Evolutionary conservation across 2,113 vertebrate species (phyloP).

Genomic region (Litocranius walleri): DNA sequence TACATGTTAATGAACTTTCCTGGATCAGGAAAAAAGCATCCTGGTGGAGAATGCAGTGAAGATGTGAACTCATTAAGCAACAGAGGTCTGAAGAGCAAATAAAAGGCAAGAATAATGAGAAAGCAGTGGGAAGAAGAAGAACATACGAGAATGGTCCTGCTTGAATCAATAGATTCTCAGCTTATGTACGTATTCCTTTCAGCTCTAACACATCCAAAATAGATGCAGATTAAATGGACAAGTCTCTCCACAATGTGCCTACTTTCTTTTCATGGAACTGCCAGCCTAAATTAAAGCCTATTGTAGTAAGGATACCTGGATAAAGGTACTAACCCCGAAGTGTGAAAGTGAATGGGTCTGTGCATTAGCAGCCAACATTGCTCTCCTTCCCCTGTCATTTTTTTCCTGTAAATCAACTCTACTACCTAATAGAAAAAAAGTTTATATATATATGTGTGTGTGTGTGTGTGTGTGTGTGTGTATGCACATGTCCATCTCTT

Average conservation of each 20-base stretch:
- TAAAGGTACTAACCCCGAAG: not conserved
- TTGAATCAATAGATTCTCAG: conserved; percentile 48
- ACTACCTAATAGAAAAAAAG: not conserved
- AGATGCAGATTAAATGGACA: conserved; percentile 35
- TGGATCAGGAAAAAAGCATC: conserved; percentile 40
- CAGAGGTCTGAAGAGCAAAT: conserved; percentile 42
- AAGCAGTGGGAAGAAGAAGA: not conserved
- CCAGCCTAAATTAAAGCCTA: not conserved
- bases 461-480: not conserved
- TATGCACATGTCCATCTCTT: not conserved
- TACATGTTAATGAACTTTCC: conserved; percentile 42
- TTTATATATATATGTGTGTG: accelerated
- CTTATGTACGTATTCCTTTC: conserved; percentile 26
- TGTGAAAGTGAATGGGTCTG: not conserved
- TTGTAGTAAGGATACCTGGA: not conserved
- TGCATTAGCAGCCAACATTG: not conserved
- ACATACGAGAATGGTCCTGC: not conserved
- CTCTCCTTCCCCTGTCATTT: not conserved
- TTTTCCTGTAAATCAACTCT: not conserved
- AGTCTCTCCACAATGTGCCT: not conserved
- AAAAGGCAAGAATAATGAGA: conserved; percentile 43
- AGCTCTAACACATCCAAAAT: conserved; percentile 7
- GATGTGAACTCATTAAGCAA: conserved; percentile 50
- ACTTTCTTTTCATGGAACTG: not conserved
- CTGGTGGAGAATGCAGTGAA: conserved; percentile 27